Evolutionary conservation across 2,797 vertebrate species (phyloP), one percentile per base, ranked within the genome.

Genomic region (Amblyraja radiata): DNA sequence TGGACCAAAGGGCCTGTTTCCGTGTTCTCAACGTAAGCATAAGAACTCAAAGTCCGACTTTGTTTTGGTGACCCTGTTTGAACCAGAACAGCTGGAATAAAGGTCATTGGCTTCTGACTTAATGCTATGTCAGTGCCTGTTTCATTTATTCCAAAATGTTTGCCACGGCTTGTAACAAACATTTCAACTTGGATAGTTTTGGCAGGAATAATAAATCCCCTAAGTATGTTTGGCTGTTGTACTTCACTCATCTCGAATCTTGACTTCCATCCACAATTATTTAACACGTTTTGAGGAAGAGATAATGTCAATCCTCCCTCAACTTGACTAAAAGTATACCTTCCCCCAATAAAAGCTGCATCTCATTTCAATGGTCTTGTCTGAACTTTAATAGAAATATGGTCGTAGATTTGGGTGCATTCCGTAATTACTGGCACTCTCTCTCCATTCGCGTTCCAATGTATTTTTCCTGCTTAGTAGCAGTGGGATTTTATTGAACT

Each of bases 131-230:
- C 54, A 61, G 81, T 61, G 23, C 14, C 54, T 58, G 23, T 23
- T 84, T 46, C 23, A 61, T 84, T 84, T 84, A 84, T 61, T 84
- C 25, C 18, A 83, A 83, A 83, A 58, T 83, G 80, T 83, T 25
- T 58, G 58, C 46, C 54, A 83, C 46, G 28, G 21, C 80, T 58
- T 58, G 80, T 61, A 84, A 58, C 21, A 13, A 11, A 25, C 23
- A 58, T 58, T 28, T 61, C 9, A 84, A 61, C 81, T 1, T 25
- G 81, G 81, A 10, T 61, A 23, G 23, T 84, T 25, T 58, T 25
- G 10, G 23, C 81, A 83, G 81, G 54, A 54, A 63, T 28, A 86
- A 16, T 63, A 65, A 86, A 63, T 6, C 14, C 83, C 58, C 28
- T 63, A 65, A 16, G 83, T 86, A 7, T 23, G 61, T 61, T 86